Base-by-base conservation (phyloP, 2,797 vertebrate genomes). In the Sciurus vulgaris region DNA sequence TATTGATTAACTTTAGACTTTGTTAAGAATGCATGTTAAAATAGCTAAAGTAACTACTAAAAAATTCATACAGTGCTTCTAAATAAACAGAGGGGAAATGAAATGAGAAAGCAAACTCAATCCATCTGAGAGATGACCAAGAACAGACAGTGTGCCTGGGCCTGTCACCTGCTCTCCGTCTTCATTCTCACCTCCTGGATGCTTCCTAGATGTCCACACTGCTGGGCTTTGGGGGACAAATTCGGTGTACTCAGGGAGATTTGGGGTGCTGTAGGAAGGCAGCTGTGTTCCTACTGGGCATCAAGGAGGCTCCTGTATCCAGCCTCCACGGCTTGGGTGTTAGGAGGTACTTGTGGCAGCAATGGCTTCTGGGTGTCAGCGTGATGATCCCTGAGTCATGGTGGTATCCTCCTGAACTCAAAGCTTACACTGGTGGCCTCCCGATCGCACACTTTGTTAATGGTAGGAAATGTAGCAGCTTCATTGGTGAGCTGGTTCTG, bases 21-120 rank as follows among this genome's bases (percentile, higher is more conserved):
- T 81, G 67, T 94, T 92, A 94, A 89, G 85, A 77, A 91, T 24
- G 20, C 77, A 94, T 26, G 15, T 86, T 78, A 87, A 90, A 95
- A 78, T 72, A 94, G 73, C 56, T 82, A 61, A 22, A 92, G n/a
- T 63, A 90, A 87, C 65, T 77, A 81, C 24, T 88, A 67, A 70
- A 95, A 93, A 93, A 61, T 44, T 95, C n/a, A 92, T 38, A 67
- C 26, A 35, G 20, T 12, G 15, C 47, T 94, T 95, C 74, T 72
- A 95, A 94, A 96, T 44, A 56, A 72, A 74, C 38, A 72, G 59
- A 91, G 9, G 47, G 47, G 56, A 74, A 77, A 51, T 7, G n/a
- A 72, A 76, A 88, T 12, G 15, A 86, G 81, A 65, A 87, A 83
- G 35, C 28, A 86, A 63, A 51, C 88, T 38, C 33, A 83, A 51